These are phyloP conservation scores for Axis porcinus DNA, from an alignment of 2,113 vertebrate genomes.

Conservation along the genomic window DNA sequence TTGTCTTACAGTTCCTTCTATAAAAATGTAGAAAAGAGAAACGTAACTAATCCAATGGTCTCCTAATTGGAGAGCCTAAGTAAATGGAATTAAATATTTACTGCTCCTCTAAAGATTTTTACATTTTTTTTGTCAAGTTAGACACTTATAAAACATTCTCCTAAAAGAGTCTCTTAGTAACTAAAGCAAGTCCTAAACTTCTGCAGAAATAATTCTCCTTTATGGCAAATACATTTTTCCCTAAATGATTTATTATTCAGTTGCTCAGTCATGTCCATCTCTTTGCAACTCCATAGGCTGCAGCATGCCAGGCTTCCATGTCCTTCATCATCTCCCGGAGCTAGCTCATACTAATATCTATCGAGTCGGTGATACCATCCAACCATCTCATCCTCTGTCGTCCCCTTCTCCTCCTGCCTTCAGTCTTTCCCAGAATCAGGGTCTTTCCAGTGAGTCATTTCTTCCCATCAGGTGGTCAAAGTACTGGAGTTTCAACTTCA, in stretches of 20 bases:
- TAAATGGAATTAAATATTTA: background rate
- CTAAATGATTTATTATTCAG: background rate
- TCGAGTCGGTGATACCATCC: fast-evolving
- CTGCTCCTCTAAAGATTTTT: background rate
- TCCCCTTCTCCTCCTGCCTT: background rate
- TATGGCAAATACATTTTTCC: background rate
- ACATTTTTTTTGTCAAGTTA: background rate
- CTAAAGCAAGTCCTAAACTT: background rate
- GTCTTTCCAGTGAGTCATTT: background rate
- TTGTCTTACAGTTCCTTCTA: background rate
- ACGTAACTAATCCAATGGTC: background rate
- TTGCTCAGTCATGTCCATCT: background rate
- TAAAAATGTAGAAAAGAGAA: background rate
- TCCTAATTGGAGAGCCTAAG: background rate
- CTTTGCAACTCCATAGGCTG: background rate
- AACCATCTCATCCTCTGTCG: background rate
- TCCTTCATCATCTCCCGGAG: fast-evolving
- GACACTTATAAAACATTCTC: background rate
- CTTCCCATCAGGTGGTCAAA: background rate
- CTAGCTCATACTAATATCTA: background rate
- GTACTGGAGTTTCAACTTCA: background rate
- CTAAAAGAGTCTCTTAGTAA: background rate
- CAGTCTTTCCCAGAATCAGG: background rate
- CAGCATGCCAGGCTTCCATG: background rate
- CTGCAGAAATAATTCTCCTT: background rate